A percentile compares a stretch with the other conserved stretches of the same genome.
Evolutionary conservation across 1,140 invertebrate genomes (phyloP).

Genomic region (Lordiphosa clarofinis): DNA sequence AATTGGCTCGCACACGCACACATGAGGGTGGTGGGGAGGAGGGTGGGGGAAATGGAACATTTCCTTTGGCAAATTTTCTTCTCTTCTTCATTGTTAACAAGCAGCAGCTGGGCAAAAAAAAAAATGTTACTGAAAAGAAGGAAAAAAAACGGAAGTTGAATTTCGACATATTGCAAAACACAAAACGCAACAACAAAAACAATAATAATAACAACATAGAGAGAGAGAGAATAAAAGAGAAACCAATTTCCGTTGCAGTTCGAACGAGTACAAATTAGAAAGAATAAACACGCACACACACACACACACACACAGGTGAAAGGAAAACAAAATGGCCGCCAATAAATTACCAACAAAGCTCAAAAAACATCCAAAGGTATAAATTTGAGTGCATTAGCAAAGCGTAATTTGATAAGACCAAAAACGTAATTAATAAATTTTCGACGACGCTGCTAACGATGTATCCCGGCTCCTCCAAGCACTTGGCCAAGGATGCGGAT

Average conservation of each 20-base stretch:
- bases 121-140: constrained; percentile 25
- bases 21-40: neutral
- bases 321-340: constrained; percentile 68
- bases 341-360: constrained; percentile 48
- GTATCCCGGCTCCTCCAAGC: neutral
- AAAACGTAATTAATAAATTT: constrained; percentile 78
- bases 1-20: constrained; percentile 27
- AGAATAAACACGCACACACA: constrained; percentile 33
- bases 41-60: constrained; percentile 51
- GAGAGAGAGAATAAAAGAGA: constrained; percentile 22
- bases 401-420: constrained; percentile 77
- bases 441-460: constrained; percentile 27
- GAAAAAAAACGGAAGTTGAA: constrained; percentile 36
- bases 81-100: constrained; percentile 36
- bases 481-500: neutral
- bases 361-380: constrained; percentile 44
- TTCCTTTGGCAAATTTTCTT: constrained; percentile 67
- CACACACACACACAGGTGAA: constrained; percentile 17
- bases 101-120: neutral
- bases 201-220: constrained; percentile 20
- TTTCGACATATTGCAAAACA: constrained; percentile 69
- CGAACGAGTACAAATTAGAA: constrained; percentile 69
- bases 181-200: constrained; percentile 38
- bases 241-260: constrained; percentile 61
- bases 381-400: constrained; percentile 76